A percentile compares a stretch with the other conserved stretches of the same genome.
Evolutionary conservation across 2,888 invertebrate species (phyloP).

Genomic region (Uropetala carovei): DNA sequence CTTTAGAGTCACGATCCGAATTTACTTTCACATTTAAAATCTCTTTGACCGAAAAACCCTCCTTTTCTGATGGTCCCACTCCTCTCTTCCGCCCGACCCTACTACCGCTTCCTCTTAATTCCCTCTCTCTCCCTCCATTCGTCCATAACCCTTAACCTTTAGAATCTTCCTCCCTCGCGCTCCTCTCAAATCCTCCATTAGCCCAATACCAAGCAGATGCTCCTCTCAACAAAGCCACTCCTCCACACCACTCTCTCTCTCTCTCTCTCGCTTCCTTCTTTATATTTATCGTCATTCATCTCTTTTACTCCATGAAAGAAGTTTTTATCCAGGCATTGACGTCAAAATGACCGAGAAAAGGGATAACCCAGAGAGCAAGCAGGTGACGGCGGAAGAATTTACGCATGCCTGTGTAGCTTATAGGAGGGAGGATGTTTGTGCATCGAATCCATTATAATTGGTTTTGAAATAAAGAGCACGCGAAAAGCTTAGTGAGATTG

Average conservation of each 20-base stretch:
- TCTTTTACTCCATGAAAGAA: background rate
- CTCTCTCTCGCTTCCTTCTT: background rate
- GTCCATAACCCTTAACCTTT: no score
- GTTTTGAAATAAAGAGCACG: no score
- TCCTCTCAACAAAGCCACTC: background rate
- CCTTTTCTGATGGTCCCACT: no score
- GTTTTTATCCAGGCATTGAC: background rate
- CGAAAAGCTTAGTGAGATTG: no score
- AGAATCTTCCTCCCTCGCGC: background rate
- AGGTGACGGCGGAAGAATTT: background rate
- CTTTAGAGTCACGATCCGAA: no score
- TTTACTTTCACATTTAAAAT: no score
- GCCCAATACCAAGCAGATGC: slow-evolving; percentile 8
- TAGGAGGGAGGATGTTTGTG: background rate
- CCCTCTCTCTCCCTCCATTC: no score
- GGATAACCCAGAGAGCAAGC: background rate
- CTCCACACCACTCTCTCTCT: background rate
- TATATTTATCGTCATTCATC: slow-evolving; percentile 1
- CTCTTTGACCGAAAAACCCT: no score
- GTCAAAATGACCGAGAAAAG: background rate
- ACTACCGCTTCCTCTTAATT: no score
- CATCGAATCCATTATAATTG: no score
- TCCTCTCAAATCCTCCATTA: background rate
- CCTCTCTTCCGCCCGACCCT: no score
- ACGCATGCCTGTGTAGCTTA: background rate